phyloP scores from a whole-genome alignment of 2,113 vertebrate genomes.

The Thermophis baileyi region DNA sequence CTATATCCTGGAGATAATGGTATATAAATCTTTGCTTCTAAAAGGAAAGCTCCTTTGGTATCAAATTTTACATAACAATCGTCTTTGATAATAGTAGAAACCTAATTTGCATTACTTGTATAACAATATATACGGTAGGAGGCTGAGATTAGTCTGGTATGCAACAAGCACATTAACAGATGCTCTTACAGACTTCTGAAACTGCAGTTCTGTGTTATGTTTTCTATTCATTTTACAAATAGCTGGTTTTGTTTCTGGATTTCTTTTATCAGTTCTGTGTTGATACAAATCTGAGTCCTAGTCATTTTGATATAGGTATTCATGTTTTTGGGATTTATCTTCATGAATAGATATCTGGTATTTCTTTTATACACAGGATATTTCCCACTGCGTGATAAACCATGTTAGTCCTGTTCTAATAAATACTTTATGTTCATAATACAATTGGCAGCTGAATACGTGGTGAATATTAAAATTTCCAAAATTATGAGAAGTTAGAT shows the following conservation, averaged over 20 bases:
- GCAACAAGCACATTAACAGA: not conserved
- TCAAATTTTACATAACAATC: constrained; percentile 13
- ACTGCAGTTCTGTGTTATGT: not conserved
- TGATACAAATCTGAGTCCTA: not conserved
- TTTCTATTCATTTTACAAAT: constrained; percentile 46
- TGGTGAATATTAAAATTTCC: not conserved
- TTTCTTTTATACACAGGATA: constrained; percentile 43
- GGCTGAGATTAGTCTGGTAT: constrained; percentile 23
- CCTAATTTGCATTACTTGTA: not conserved
- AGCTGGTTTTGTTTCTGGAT: constrained; percentile 5
- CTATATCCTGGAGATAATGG: constrained; percentile 25
- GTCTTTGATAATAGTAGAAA: constrained; percentile 9
- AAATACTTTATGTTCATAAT: not conserved
- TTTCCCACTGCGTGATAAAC: constrained; percentile 34
- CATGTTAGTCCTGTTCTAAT: constrained; percentile 38
- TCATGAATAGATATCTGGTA: constrained; percentile 15
- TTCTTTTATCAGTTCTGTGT: not conserved
- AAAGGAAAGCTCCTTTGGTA: constrained; percentile 36
- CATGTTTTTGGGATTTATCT: constrained; percentile 17
- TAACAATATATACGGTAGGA: not conserved
- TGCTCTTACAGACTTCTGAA: not conserved
- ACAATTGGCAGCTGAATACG: constrained; percentile 5
- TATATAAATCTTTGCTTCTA: constrained; percentile 28
- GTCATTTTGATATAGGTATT: constrained; percentile 8
- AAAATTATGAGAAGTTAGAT: not conserved